A percentile compares a stretch with the other conserved stretches of the same genome.
Conservation (phyloP, 2,888 invertebrate species). For the Capitulum mitella region DNA sequence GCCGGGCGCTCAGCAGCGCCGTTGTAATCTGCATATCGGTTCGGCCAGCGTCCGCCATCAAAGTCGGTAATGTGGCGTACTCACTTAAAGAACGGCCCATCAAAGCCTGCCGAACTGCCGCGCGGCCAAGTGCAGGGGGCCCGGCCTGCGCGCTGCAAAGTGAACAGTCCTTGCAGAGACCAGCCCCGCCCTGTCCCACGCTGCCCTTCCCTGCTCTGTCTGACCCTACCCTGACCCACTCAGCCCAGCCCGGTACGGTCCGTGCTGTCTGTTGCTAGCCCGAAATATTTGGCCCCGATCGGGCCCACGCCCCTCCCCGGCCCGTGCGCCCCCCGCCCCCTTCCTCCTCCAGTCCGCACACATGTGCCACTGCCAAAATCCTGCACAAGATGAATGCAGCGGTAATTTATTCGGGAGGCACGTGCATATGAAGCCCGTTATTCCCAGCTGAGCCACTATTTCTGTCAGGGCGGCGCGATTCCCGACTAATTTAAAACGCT, state of each 20-base stretch:
- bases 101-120: background rate
- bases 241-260: no score
- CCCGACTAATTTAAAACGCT: background rate
- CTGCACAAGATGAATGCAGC: background rate
- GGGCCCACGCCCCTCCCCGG: no score
- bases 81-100: background rate
- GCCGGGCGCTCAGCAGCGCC: no score
- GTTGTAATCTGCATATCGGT: background rate
- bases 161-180: no score
- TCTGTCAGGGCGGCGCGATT: background rate
- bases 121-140: background rate
- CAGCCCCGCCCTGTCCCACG: no score
- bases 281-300: no score
- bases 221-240: no score
- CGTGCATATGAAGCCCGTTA: conserved; percentile 1
- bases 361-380: background rate
- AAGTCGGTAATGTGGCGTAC: background rate
- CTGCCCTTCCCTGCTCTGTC: no score
- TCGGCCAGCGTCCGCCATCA: background rate
- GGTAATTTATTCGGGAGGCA: background rate
- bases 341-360: no score
- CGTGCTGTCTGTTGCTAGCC: no score
- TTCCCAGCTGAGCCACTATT: background rate
- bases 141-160: no score
- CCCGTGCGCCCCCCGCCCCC: no score